Base-by-base conservation (phyloP, 2,888 invertebrate genomes). In the Synergus umbraculus region DNA sequence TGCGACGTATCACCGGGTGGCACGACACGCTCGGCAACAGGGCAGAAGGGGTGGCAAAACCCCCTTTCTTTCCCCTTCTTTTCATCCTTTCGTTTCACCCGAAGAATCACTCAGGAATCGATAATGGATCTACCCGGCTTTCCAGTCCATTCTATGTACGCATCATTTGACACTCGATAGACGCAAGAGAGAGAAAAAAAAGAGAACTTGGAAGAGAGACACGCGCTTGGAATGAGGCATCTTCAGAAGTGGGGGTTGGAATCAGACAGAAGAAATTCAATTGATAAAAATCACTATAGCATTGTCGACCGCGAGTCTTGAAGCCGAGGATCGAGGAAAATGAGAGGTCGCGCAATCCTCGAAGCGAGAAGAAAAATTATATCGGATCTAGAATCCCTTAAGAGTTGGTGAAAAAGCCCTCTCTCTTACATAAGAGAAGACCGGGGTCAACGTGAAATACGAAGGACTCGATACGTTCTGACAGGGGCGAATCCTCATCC, bases 101-200 rank as follows among this genome's bases (percentile, higher is more conserved):
- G 49, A 60, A 73, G 76, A 78, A 80, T 81, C 79, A 78, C 80
- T 79, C 77, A 67, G 78, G 67, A 81, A 78, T 83, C 82, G 77
- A 82, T 82, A 82, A 82, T 82, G 78, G 79, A 82, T 83, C 81
- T 66, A 79, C 76, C 66, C 69, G 79, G 79, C 79, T 79, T 79
- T 83, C 78, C 81, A 83, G 82, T 89, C 88, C 86, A 90, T 91
- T 90, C 88, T 89, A 87, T 87, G 22, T 22, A 88, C 89, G 89
- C 91, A 90, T 90, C 91, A 90, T 91, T 91, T 91, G 91, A 91
- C 91, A 90, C 89, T 84, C 89, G 88, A 89, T 90, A 88, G 90
- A 90, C 81, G 79, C 80, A 82, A 83, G 84, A 79, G 79, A 81
- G 79, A 79, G 22, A 81, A 80, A 82, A 76, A 79, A 60, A 79